A percentile compares a stretch with the other conserved stretches of the same genome.
Conservation (phyloP, 2,113 vertebrate genomes). For the Paramormyrops kingsleyae region DNA sequence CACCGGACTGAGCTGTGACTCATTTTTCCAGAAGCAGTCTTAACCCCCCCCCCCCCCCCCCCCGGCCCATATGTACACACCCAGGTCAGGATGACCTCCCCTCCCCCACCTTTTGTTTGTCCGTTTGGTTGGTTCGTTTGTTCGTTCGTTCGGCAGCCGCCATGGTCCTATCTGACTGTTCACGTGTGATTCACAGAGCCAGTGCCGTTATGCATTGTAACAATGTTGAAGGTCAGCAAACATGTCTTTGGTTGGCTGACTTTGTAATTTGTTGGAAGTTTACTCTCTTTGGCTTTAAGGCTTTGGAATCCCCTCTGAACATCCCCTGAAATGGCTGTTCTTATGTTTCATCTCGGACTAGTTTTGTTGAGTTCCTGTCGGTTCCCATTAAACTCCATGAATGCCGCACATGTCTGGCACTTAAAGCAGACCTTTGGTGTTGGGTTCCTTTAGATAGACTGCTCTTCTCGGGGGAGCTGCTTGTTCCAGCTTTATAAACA, state of each 20-base stretch:
- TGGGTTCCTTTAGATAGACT: background rate
- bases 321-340: background rate
- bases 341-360: background rate
- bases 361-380: background rate
- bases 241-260: background rate
- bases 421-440: background rate
- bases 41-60: background rate
- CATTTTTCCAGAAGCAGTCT: background rate
- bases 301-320: background rate
- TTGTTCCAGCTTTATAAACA: background rate
- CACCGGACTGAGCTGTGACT: background rate
- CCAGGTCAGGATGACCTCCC: background rate
- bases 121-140: background rate
- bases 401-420: background rate
- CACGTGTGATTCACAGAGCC: background rate
- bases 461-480: background rate
- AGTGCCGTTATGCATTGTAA: background rate
- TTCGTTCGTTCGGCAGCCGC: background rate
- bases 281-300: background rate
- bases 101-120: background rate
- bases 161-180: background rate
- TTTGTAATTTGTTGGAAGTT: background rate
- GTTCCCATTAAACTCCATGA: background rate
- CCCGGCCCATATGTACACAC: background rate
- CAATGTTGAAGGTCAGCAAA: background rate